Percentiles rank a stretch among this genome's conserved stretches.
phyloP scores from a whole-genome alignment of 2,113 vertebrate species.

The Trichechus manatus region DNA sequence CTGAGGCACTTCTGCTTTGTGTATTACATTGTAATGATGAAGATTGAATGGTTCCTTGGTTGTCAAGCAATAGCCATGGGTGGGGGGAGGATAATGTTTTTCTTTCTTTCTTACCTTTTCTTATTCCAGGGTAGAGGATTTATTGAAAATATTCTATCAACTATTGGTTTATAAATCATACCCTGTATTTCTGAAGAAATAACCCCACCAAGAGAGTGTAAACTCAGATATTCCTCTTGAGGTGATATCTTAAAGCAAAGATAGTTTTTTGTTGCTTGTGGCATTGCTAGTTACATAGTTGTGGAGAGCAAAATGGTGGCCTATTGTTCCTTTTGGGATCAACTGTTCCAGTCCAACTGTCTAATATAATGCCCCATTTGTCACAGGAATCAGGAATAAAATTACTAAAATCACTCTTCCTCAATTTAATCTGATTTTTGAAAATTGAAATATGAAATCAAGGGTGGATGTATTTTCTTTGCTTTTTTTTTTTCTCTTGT shows the following conservation, averaged over 20 bases:
- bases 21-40: not conserved
- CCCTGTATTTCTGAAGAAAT: conserved; percentile 12
- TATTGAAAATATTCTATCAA: not conserved
- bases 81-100: fast-evolving
- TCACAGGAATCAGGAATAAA: not conserved
- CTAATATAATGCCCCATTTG: not conserved
- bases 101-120: not conserved
- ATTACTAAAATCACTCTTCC: not conserved
- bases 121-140: not conserved
- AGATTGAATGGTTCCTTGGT: not conserved
- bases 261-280: not conserved
- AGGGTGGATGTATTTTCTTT: not conserved
- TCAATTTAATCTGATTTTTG: not conserved
- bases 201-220: not conserved
- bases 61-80: not conserved
- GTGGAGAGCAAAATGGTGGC: not conserved
- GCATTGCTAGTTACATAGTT: not conserved
- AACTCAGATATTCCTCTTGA: not conserved
- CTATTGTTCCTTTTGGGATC: not conserved
- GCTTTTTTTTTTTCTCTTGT: not conserved
- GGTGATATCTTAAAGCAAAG: not conserved
- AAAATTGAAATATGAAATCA: conserved; percentile 15
- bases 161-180: conserved; percentile 19
- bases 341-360: not conserved
- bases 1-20: not conserved